These are phyloP conservation scores for Acanthosepion lycidas DNA, from an alignment of 2,888 invertebrate species.

Conservation along the genomic window DNA sequence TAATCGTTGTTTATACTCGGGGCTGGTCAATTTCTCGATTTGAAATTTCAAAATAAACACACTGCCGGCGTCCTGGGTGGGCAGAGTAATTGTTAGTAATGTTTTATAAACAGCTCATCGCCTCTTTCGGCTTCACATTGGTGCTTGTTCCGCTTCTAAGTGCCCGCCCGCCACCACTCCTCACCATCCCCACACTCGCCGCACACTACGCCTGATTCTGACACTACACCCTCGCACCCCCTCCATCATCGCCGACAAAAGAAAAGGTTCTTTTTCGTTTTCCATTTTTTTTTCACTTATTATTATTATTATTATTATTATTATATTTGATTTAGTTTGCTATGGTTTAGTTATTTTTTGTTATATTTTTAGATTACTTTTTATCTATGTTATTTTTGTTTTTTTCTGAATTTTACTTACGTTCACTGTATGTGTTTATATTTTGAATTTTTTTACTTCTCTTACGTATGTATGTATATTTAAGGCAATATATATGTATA, in stretches of 20 bases:
- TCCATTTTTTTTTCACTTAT: neutral
- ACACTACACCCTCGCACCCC: slow-evolving; percentile 51
- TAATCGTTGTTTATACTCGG: slow-evolving; percentile 65
- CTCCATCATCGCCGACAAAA: slow-evolving; percentile 54
- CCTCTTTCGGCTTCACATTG: slow-evolving; percentile 54
- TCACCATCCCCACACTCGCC: neutral
- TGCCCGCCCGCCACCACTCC: neutral
- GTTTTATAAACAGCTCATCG: slow-evolving; percentile 60
- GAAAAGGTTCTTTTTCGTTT: slow-evolving; percentile 49
- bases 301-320: neutral
- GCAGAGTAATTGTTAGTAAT: slow-evolving; percentile 61
- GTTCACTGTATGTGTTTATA: neutral
- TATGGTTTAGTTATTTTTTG: neutral
- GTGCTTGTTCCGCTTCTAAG: slow-evolving; percentile 48
- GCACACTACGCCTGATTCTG: slow-evolving; percentile 10
- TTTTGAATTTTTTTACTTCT: neutral
- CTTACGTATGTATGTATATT: neutral
- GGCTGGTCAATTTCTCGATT: slow-evolving; percentile 68
- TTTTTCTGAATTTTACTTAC: neutral
- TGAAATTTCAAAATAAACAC: slow-evolving; percentile 68
- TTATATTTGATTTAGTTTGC: slow-evolving; percentile 24
- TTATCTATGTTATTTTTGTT: neutral
- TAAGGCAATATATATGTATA: neutral
- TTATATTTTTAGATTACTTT: neutral
- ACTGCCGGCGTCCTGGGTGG: slow-evolving; percentile 61